phyloP scores from a whole-genome alignment of 1,140 invertebrate genomes.

The Drosophila oshimai region DNA sequence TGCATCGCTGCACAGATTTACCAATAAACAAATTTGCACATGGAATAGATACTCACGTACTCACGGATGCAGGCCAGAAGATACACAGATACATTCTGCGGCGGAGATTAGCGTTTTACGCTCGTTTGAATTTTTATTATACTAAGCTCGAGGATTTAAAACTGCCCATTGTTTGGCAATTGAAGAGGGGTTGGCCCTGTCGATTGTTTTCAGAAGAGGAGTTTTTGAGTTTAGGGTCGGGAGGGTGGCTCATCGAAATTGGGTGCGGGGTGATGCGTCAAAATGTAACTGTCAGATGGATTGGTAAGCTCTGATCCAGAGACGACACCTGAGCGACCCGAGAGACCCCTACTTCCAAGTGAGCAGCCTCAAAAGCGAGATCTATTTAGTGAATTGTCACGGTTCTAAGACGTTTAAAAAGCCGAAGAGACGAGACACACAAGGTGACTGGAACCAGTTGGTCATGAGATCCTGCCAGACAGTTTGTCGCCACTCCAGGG shows the following conservation, averaged over 20 bases:
- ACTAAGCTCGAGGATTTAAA: constrained; percentile 73
- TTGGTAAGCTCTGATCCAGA: constrained; percentile 11
- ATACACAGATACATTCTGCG: constrained; percentile 57
- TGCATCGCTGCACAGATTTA: constrained; percentile 78
- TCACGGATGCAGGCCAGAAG: constrained; percentile 20
- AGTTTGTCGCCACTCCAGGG: constrained; percentile 64
- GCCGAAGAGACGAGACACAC: neutral
- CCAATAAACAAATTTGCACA: constrained; percentile 76
- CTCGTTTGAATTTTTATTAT: constrained; percentile 82
- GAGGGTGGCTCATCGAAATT: constrained; percentile 9
- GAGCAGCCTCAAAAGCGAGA: constrained; percentile 2
- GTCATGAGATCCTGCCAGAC: constrained; percentile 60
- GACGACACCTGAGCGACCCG: constrained; percentile 16
- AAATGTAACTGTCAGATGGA: constrained; percentile 47
- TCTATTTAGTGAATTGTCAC: constrained; percentile 38
- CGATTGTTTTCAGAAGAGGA: constrained; percentile 42
- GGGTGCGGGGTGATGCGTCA: constrained; percentile 6
- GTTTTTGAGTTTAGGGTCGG: constrained; percentile 21
- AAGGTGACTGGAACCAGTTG: constrained; percentile 18
- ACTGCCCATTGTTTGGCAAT: constrained; percentile 58
- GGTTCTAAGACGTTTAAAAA: constrained; percentile 34
- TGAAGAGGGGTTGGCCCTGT: constrained; percentile 64
- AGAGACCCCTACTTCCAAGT: constrained; percentile 29
- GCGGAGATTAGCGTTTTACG: constrained; percentile 81
- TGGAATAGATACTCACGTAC: constrained; percentile 58